Conservation (phyloP, 2,888 invertebrate genomes). For the Atherix ibis region DNA sequence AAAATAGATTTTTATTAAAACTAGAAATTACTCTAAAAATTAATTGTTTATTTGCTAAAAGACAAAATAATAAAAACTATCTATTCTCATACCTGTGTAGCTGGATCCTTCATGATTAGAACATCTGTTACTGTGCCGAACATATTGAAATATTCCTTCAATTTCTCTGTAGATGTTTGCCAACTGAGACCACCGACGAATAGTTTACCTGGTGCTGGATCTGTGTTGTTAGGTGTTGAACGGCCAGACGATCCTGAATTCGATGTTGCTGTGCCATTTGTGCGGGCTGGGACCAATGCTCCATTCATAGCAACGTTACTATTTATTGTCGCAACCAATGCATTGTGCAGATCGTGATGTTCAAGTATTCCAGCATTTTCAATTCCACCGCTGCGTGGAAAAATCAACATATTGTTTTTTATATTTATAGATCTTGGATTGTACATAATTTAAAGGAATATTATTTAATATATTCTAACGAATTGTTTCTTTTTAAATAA, state of each 20-base stretch:
- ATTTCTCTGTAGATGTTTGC: conserved; percentile 84
- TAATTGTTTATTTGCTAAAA: neutral
- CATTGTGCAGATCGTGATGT: conserved; percentile 31
- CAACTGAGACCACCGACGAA: conserved; percentile 86
- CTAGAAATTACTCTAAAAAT: neutral
- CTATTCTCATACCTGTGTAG: conserved; percentile 73
- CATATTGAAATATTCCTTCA: conserved; percentile 84
- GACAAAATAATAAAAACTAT: neutral
- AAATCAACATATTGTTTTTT: too few species aligned
- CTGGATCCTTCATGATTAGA: conserved; percentile 86
- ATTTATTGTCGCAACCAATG: conserved; percentile 37
- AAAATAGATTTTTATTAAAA: neutral
- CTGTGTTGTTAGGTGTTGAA: conserved; percentile 52
- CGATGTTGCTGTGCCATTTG: conserved; percentile 31
- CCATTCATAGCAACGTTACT: conserved; percentile 25
- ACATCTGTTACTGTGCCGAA: conserved; percentile 84
- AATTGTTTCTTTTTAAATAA: too few species aligned
- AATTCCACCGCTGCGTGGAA: conserved; percentile 40
- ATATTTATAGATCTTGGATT: too few species aligned
- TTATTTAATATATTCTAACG: too few species aligned
- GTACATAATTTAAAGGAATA: too few species aligned
- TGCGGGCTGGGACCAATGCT: conserved; percentile 32
- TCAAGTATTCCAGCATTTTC: conserved; percentile 31
- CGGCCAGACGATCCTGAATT: conserved; percentile 54
- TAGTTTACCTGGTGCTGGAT: conserved; percentile 69